Base-by-base conservation (phyloP, 2,797 vertebrate species). In the Bradypus variegatus region DNA sequence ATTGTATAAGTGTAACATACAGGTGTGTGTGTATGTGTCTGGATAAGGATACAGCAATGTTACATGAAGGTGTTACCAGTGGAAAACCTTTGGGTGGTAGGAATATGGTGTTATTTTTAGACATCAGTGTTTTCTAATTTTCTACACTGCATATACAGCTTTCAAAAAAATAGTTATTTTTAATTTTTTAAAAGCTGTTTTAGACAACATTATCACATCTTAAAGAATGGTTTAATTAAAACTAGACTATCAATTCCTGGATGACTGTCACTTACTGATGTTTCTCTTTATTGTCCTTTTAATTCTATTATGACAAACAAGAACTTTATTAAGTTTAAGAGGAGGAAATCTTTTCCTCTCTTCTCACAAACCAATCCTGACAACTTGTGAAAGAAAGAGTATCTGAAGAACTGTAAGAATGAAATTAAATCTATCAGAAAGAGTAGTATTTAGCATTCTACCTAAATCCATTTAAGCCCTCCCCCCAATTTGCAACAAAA, bases 351-450 rank as follows among this genome's bases (percentile, higher is more conserved):
- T 82, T 79, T 53, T 89, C 36, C 62, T 82, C 38, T 85, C 67
- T 16, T 92, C 29, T 92, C 64, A 89, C 36, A 88, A 92, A 84
- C 14, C 25, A 86, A 89, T n/a, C 21, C 25, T 50, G 33, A 70
- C 8, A 82, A 87, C 75, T 55, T 93, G n/a, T 89, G 23, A 89
- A 92, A 76, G 33, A 73, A 79, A 45, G 31, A 82, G 38, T 45
- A 88, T 53, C 50, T 83, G 41, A 89, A 58, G n/a, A 91, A 70
- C 12, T 76, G 23, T 86, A 88, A 65, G 18, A 93, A 90, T 55
- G 9, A 89, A 92, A 70, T 67, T n/a, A 89, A 92, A 89, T 60
- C 25, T 6, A 80, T 29, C 41, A 92, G 23, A 79, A 86, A 90
- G 25, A 41, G 45, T 19, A 86, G 31, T 90, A 64, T 70, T 53